Evolutionary conservation across 2,113 vertebrate genomes (phyloP).

Genomic region (Stomatorhinus ivindoensis): DNA sequence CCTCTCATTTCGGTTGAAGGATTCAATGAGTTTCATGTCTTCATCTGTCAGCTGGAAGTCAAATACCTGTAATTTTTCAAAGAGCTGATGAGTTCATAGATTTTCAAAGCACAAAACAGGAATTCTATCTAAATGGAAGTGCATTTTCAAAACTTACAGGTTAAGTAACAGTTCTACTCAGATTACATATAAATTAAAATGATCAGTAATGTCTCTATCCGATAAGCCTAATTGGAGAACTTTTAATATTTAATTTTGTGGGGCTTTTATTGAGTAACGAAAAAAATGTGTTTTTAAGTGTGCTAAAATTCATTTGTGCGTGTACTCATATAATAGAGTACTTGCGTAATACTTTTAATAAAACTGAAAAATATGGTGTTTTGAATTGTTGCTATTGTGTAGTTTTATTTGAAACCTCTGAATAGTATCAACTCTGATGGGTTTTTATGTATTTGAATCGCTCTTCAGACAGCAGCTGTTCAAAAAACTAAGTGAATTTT

Average conservation of each 20-base stretch:
- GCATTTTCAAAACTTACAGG: background rate
- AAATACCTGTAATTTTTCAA: slow-evolving; percentile 43
- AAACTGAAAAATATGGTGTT: background rate
- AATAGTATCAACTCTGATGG: background rate
- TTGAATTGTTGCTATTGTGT: background rate
- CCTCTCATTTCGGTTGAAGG: slow-evolving; percentile 45
- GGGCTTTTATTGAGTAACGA: background rate
- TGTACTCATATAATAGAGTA: background rate
- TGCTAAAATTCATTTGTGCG: background rate
- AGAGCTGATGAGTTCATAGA: background rate
- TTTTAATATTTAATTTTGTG: background rate
- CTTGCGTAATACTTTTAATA: background rate
- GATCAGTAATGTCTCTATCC: background rate
- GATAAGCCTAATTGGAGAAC: background rate
- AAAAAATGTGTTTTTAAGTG: background rate
- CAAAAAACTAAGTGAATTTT: background rate
- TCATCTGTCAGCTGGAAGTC: slow-evolving; percentile 55
- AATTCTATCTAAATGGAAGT: background rate
- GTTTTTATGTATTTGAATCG: background rate
- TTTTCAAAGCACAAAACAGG: background rate
- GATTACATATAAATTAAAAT: background rate
- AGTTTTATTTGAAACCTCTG: background rate
- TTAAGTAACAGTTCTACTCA: background rate
- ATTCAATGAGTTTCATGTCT: slow-evolving; percentile 51
- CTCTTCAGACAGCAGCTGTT: background rate